Evolutionary conservation across 2,797 vertebrate species (phyloP).

Genomic region (Mormyrops attenuatus): DNA sequence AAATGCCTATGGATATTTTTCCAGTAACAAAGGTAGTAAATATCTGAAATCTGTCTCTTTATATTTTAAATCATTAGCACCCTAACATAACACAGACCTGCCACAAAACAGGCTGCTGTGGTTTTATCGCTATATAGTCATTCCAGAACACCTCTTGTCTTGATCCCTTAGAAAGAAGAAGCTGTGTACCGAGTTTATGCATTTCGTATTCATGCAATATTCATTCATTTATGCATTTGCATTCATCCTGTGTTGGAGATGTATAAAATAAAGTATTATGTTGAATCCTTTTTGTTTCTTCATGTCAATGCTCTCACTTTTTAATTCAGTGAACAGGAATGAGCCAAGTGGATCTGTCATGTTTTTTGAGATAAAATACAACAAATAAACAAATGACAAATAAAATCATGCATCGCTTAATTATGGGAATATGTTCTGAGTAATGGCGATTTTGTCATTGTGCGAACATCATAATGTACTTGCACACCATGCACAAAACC

Average conservation of each 20-base stretch:
- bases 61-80: not conserved
- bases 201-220: not conserved
- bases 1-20: not conserved
- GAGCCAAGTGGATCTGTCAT: not conserved
- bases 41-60: not conserved
- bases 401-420: not conserved
- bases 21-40: not conserved
- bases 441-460: not conserved
- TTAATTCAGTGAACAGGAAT: not conserved
- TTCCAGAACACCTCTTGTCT: not conserved
- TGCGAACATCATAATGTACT: not conserved
- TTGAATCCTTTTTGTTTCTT: not conserved
- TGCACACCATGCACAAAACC: not conserved
- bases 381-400: not conserved
- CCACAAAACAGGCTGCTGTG: not conserved
- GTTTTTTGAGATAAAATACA: not conserved
- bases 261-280: not conserved
- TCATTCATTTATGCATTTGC: not conserved
- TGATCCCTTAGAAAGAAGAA: not conserved
- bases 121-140: not conserved
- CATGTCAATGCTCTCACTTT: not conserved
- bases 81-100: not conserved
- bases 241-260: no score
- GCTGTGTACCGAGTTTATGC: not conserved
- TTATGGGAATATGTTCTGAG: not conserved